Evolutionary conservation across 2,797 vertebrate genomes (phyloP).

Genomic region (Atherinosoma microstoma): DNA sequence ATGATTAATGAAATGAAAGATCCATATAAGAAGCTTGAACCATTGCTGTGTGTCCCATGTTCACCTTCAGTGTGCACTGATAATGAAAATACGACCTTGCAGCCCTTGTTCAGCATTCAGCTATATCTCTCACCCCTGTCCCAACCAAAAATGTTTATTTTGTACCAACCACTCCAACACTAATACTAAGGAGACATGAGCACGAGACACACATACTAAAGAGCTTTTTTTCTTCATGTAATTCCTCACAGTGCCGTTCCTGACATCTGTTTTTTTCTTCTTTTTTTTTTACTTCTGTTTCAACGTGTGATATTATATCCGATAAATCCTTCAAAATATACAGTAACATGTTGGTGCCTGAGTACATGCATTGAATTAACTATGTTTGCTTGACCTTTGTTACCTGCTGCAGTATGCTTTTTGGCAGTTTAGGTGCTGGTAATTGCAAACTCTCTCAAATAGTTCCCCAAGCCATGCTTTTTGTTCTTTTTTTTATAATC

Average conservation of each 20-base stretch:
- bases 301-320: conserved; percentile 1
- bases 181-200: conserved; percentile 24
- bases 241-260: conserved; percentile 2
- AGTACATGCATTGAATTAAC: conserved; percentile 16
- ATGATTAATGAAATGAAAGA: conserved; percentile 79
- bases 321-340: neutral
- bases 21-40: conserved; percentile 74
- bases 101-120: conserved; percentile 60
- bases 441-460: too few relatives aligned
- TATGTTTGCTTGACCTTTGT: neutral
- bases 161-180: conserved; percentile 25
- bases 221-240: conserved; percentile 14
- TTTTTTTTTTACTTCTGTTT: neutral
- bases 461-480: too few relatives aligned
- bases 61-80: conserved; percentile 58
- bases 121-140: conserved; percentile 31
- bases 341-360: conserved; percentile 4
- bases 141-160: conserved; percentile 60
- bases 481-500: neutral
- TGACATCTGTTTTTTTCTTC: neutral
- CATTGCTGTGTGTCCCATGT: conserved; percentile 50
- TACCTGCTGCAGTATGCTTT: conserved; percentile 5
- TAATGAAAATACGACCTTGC: conserved; percentile 69
- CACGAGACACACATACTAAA: conserved; percentile 31
- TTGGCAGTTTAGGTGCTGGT: neutral